Percentiles rank a stretch among this genome's conserved stretches.
Conservation (phyloP, 2,113 vertebrate species). For the Odocoileus hemionus region DNA sequence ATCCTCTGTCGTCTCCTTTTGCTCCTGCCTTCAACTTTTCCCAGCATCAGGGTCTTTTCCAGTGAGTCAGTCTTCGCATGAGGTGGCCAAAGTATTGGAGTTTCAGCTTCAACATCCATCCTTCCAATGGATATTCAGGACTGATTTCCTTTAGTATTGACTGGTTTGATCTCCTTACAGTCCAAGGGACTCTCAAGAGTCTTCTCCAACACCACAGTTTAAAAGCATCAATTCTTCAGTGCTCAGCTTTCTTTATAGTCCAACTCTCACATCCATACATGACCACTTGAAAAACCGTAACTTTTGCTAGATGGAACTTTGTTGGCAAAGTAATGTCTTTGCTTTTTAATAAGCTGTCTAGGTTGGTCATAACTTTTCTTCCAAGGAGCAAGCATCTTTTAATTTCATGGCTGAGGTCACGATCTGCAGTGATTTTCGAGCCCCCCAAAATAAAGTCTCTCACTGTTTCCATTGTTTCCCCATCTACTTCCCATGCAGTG, state of each 20-base stretch:
- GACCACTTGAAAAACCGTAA: too few relatives aligned
- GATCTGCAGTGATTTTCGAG: not conserved
- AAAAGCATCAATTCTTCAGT: not conserved
- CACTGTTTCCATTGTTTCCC: not conserved
- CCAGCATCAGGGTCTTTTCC: not conserved
- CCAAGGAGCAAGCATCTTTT: not conserved
- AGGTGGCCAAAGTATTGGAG: not conserved
- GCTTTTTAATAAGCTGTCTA: not conserved
- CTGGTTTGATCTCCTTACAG: not conserved
- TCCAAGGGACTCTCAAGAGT: not conserved
- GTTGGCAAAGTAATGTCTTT: not conserved
- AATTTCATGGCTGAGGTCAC: not conserved
- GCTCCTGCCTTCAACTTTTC: not conserved
- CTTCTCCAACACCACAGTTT: not conserved
- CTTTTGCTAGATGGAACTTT: too few relatives aligned
- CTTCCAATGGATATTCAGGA: not conserved
- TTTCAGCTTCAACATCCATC: not conserved
- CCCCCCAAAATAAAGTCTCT: not conserved
- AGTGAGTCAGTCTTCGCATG: rapidly evolving
- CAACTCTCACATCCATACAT: not conserved
- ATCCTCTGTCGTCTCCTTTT: not conserved
- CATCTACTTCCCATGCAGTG: not conserved
- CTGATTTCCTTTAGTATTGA: not conserved
- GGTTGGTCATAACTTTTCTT: not conserved
- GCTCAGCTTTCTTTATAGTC: not conserved